These are phyloP conservation scores for Nomia melanderi DNA, from an alignment of 1,140 invertebrate species.

Conservation along the genomic window DNA sequence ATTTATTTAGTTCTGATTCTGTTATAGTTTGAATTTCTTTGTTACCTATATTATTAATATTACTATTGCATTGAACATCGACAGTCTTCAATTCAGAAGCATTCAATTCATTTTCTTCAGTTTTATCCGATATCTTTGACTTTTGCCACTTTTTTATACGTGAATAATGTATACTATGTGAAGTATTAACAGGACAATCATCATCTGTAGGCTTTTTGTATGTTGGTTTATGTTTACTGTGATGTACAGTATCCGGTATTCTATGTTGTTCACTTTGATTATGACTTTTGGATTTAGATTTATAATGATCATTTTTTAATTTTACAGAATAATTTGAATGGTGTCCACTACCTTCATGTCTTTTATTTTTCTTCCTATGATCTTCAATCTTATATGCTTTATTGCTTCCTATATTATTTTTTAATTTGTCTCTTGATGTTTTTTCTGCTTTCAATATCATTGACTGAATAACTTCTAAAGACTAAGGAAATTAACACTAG, in stretches of 20 bases:
- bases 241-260: not conserved
- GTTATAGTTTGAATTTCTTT: conserved; percentile 78
- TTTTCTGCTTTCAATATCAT: conserved; percentile 82
- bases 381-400: not conserved
- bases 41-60: conserved; percentile 2
- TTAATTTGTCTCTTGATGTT: conserved; percentile 35
- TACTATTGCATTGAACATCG: conserved; percentile 47
- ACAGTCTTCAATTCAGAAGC: not conserved
- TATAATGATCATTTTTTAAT: conserved; percentile 20
- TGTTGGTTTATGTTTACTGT: conserved; percentile 6
- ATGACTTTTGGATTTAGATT: conserved; percentile 62
- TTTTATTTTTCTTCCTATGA: not conserved
- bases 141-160: conserved; percentile 69
- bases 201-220: conserved; percentile 41
- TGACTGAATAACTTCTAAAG: conserved; percentile 80
- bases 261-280: conserved; percentile 37
- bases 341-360: too few relatives aligned
- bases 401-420: not conserved
- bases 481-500: conserved; percentile 74
- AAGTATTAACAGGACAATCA: conserved; percentile 11
- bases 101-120: not conserved
- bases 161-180: not conserved
- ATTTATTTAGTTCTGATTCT: conserved; percentile 92
- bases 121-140: conserved; percentile 33
- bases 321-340: not conserved